Base-by-base conservation (phyloP, 1,140 invertebrate species). In the Theocolax elegans region DNA sequence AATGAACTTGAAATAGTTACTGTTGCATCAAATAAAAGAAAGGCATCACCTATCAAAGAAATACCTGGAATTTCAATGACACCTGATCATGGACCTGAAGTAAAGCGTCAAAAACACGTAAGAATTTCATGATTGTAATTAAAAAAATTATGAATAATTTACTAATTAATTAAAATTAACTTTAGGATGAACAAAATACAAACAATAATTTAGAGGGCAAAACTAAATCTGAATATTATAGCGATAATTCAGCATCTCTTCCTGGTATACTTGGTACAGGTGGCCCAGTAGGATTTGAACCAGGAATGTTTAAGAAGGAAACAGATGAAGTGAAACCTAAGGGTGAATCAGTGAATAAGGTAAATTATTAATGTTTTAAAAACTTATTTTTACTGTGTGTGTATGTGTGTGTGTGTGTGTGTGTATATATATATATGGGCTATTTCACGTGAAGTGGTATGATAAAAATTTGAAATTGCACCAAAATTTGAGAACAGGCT, bases 241-340 rank as follows among this genome's bases (percentile, higher is more conserved):
- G 91, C 15, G 92, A 93, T 78, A 93, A 93, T 85, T 93, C 92
- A 2, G 91, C 89, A 29, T 90, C 91, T 12, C 79, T 93, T 49
- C 92, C 92, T 23, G 92, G 92, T 9, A 87, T 92, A 8, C 87
- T 89, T 73, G 90, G 90, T 21, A 86, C 88, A 12, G 86, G 87
- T 1, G 90, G 91, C 4, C 92, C 92, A 0, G 85, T 92, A 40
- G 91, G 91, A 21, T 94, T 94, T 81, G 92, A 93, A 77, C 91
- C 92, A 1, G 92, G 92, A 67, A 93, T 94, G 92, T 94, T 94
- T 75, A 90, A 89, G 71, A 88, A 88, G 48, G 87, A 89, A 58
- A 71, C 79, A 25, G 84, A 83, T 0, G 87, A 87, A 15, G 73
- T 75, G 17, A 85, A 87, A 73, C 74, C 81, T 38, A 88, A 87